These are phyloP conservation scores for Mythimna albipuncta DNA, from an alignment of 2,888 invertebrate species.

Conservation along the genomic window DNA sequence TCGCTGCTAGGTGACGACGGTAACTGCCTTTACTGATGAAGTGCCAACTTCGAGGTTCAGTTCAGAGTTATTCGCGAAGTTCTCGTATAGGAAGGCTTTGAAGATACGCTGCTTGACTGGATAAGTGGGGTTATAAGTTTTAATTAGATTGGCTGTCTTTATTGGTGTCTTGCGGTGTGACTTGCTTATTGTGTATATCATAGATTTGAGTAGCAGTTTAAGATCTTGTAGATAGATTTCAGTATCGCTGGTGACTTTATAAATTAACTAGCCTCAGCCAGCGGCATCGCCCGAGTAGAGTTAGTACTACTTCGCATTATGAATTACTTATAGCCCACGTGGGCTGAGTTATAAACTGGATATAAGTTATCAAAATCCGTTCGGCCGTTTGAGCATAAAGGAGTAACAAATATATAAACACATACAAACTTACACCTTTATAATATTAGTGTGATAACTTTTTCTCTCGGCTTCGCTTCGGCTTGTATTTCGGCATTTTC, in stretches of 20 bases:
- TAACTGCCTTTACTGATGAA: conserved; percentile 61
- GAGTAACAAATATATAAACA: no score
- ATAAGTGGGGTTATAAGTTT: conserved; percentile 44
- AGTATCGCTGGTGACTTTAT: not conserved
- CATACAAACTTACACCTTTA: no score
- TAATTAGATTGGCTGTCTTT: conserved; percentile 37
- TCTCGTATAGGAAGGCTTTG: conserved; percentile 35
- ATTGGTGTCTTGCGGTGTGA: conserved; percentile 35
- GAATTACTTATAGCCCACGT: no score
- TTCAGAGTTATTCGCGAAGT: conserved; percentile 50
- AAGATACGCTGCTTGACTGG: conserved; percentile 17
- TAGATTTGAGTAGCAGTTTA: not conserved
- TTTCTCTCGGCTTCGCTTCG: no score
- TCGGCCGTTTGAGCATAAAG: no score
- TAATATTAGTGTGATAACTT: no score
- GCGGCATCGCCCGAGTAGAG: no score
- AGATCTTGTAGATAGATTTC: not conserved
- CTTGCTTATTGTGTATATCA: not conserved
- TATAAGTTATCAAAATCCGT: no score
- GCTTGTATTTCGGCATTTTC: no score
- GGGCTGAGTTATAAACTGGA: no score
- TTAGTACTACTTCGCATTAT: no score
- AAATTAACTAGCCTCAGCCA: no score
- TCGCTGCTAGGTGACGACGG: conserved; percentile 46
- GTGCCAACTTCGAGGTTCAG: conserved; percentile 47